Percentiles rank a stretch among this genome's conserved stretches.
Conservation (phyloP, 2,888 invertebrate species). For the Diachrysia chrysitis region DNA sequence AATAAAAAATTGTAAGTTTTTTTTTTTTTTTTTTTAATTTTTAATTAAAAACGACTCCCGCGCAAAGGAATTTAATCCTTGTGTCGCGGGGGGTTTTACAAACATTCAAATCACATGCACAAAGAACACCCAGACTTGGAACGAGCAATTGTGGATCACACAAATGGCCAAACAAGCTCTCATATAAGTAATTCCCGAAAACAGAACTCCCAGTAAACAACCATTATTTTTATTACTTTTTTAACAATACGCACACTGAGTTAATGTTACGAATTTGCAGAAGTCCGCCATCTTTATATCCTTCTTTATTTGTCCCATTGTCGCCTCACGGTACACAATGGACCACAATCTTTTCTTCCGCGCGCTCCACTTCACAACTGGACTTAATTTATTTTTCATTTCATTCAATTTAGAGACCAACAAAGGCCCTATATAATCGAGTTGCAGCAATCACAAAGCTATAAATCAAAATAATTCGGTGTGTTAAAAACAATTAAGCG, state of each 20-base stretch:
- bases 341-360: slow-evolving; percentile 63
- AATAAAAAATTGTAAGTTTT: too few relatives aligned
- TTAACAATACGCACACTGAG: slow-evolving; percentile 30
- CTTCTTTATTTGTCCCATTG: slow-evolving; percentile 50
- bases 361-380: slow-evolving; percentile 70
- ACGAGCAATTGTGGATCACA: too few relatives aligned
- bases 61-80: too few relatives aligned
- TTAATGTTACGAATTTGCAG: slow-evolving; percentile 40
- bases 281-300: slow-evolving; percentile 36
- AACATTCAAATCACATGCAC: too few relatives aligned
- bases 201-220: neutral
- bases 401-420: slow-evolving; percentile 83
- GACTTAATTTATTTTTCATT: slow-evolving; percentile 84
- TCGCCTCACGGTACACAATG: slow-evolving; percentile 59
- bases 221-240: slow-evolving; percentile 28
- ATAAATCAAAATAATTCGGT: slow-evolving; percentile 88
- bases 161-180: too few relatives aligned
- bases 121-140: too few relatives aligned
- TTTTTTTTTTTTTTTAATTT: too few relatives aligned
- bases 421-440: slow-evolving; percentile 84
- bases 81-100: too few relatives aligned
- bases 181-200: slow-evolving; percentile 8
- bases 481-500: slow-evolving; percentile 83
- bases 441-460: slow-evolving; percentile 86
- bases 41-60: too few relatives aligned